Conservation (phyloP, 2,113 vertebrate species). For the Dasyornis broadbenti region DNA sequence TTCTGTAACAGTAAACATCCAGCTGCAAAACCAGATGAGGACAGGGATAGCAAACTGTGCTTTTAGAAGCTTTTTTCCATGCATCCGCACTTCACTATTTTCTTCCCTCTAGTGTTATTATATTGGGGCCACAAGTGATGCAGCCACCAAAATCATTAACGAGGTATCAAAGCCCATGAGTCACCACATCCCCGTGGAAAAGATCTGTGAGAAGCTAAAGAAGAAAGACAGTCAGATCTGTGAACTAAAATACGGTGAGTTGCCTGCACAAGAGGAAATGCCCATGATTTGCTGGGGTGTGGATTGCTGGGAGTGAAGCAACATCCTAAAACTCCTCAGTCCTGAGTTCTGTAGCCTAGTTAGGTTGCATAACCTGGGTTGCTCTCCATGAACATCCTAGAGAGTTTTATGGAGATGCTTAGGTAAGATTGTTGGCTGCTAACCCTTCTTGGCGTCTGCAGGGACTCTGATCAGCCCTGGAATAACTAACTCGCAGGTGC, state of each 20-base stretch:
- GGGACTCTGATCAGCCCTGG: not conserved
- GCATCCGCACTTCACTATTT: not conserved
- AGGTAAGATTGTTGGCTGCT: not conserved
- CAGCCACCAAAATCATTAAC: constrained; percentile 95
- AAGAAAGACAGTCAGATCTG: constrained; percentile 98
- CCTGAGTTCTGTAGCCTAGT: not conserved
- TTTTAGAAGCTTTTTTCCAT: not conserved
- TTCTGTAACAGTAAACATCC: not conserved
- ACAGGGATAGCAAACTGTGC: not conserved
- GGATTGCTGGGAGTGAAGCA: not conserved
- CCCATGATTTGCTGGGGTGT: not conserved
- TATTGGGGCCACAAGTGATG: constrained; percentile 91
- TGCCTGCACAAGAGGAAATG: not conserved
- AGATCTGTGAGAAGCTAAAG: constrained; percentile 96
- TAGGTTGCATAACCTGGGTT: not conserved
- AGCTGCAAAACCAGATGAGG: not conserved
- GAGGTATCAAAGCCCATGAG: constrained; percentile 94
- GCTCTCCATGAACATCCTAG: not conserved
- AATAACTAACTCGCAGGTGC: not conserved
- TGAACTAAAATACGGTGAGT: constrained; percentile 93
- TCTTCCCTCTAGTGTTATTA: constrained; percentile 89
- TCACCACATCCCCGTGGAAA: constrained; percentile 90
- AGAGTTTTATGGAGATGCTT: not conserved
- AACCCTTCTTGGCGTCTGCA: not conserved
- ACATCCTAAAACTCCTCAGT: not conserved